These are phyloP conservation scores for Thalassophryne amazonica DNA, from an alignment of 2,797 vertebrate species.

Conservation along the genomic window DNA sequence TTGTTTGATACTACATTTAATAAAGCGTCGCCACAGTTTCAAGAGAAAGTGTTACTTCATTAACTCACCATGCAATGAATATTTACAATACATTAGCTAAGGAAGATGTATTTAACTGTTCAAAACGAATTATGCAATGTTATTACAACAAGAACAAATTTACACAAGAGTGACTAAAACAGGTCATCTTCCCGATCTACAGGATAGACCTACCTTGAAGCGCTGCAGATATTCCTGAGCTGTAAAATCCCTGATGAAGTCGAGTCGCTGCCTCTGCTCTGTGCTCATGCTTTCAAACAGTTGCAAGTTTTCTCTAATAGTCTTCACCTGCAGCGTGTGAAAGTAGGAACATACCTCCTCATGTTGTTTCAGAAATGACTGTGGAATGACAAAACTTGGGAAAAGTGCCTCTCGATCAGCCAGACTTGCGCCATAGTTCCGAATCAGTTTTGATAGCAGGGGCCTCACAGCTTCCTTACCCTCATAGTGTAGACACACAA, in stretches of 20 bases:
- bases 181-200: not conserved
- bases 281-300: conserved; percentile 79
- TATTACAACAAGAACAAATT: too few species aligned
- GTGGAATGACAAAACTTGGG: conserved; percentile 77
- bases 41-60: too few species aligned
- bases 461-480: conserved; percentile 76
- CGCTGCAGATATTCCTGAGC: conserved; percentile 82
- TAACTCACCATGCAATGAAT: too few species aligned
- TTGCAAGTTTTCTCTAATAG: conserved; percentile 88
- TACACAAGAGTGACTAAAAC: too few species aligned
- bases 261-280: conserved; percentile 72
- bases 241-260: conserved; percentile 79
- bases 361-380: conserved; percentile 83
- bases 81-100: too few species aligned
- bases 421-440: conserved; percentile 84
- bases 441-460: conserved; percentile 86
- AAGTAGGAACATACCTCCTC: conserved; percentile 88
- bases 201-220: conserved; percentile 70
- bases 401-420: conserved; percentile 82
- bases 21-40: too few species aligned
- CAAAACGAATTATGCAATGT: too few species aligned
- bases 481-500: conserved; percentile 85
- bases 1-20: too few species aligned
- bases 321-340: conserved; percentile 83
- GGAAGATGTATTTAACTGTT: too few species aligned